phyloP scores from a whole-genome alignment of 1,140 invertebrate genomes.

The Drosophila repleta region DNA sequence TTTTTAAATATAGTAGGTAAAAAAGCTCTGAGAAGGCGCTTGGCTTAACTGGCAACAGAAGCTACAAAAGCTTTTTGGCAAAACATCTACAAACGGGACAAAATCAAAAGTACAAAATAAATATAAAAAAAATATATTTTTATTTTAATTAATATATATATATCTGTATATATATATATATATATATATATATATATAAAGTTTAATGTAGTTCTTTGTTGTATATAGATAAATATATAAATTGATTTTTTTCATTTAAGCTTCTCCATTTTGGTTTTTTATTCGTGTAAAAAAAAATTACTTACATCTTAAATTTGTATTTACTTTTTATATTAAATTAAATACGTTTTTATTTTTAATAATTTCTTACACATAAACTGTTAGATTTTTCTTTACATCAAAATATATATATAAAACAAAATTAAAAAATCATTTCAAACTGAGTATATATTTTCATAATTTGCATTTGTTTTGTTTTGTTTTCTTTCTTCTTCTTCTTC shows the following conservation, averaged over 20 bases:
- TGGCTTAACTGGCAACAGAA: slow-evolving; percentile 73
- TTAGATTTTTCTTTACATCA: slow-evolving; percentile 47
- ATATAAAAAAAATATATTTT: not conserved
- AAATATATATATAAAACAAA: slow-evolving; percentile 33
- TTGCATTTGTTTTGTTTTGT: slow-evolving; percentile 14
- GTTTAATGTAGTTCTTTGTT: too few relatives aligned
- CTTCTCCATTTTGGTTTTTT: slow-evolving; percentile 49
- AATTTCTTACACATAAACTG: slow-evolving; percentile 64
- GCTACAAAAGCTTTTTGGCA: slow-evolving; percentile 73
- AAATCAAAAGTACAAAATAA: slow-evolving; percentile 14
- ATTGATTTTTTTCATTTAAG: slow-evolving; percentile 24
- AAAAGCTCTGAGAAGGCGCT: slow-evolving; percentile 78
- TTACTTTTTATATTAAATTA: slow-evolving; percentile 52
- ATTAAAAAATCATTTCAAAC: slow-evolving; percentile 16
- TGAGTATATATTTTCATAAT: slow-evolving; percentile 40
- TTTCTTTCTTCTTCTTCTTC: not conserved
- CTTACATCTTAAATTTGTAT: slow-evolving; percentile 44
- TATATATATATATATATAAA: slow-evolving; percentile 31
- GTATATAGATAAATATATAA: slow-evolving; percentile 20
- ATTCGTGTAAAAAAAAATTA: slow-evolving; percentile 73
- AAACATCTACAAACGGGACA: slow-evolving; percentile 35
- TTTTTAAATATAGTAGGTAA: slow-evolving; percentile 56
- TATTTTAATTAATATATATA: slow-evolving; percentile 1
- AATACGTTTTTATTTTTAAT: slow-evolving; percentile 19
- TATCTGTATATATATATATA: slow-evolving; percentile 34